phyloP scores from a whole-genome alignment of 2,113 vertebrate genomes.

The Indri indri region DNA sequence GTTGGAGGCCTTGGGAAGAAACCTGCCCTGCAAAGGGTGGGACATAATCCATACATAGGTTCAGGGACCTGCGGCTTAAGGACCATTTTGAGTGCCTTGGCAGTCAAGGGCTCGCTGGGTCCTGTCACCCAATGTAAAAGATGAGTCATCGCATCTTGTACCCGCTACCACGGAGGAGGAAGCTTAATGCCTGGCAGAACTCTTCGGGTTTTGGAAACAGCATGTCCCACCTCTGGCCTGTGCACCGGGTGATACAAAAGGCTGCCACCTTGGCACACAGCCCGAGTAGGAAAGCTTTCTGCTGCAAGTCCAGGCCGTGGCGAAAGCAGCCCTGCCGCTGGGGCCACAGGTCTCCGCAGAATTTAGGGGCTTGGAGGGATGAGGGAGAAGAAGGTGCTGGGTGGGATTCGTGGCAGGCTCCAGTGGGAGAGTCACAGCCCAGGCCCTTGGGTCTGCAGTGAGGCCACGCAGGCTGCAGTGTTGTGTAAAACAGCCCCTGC shows the following conservation, averaged over 20 bases:
- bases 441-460: neutral
- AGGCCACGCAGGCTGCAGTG: too few relatives aligned
- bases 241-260: neutral
- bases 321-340: neutral
- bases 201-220: neutral
- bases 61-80: neutral
- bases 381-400: neutral
- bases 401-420: neutral
- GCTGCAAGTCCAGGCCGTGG: neutral
- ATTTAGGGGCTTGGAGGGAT: neutral
- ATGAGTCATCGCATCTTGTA: neutral
- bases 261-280: neutral
- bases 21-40: neutral
- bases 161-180: neutral
- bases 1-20: neutral
- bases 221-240: neutral
- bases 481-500: neutral
- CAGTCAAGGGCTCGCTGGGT: neutral
- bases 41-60: neutral
- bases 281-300: neutral
- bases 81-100: neutral
- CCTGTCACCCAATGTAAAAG: neutral
- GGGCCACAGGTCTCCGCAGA: neutral
- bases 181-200: neutral
- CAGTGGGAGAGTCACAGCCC: neutral